Evolutionary conservation across 2,797 vertebrate genomes (phyloP).

Genomic region (Lepilemur septentrionalis): DNA sequence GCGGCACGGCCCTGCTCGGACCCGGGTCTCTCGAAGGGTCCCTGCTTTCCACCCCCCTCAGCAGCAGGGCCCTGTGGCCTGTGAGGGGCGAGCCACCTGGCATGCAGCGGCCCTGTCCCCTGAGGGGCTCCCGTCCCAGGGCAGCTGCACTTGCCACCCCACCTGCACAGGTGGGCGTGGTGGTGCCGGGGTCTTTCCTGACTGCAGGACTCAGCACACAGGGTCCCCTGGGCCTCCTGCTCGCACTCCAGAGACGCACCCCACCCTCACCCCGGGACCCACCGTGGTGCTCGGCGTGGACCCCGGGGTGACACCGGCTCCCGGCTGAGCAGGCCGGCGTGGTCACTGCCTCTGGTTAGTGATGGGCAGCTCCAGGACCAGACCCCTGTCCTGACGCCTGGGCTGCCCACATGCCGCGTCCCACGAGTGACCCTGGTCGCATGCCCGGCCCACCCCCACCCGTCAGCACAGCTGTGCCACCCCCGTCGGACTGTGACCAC

Average conservation of each 20-base stretch:
- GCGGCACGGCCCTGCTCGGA: rapidly evolving
- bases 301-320: background rate
- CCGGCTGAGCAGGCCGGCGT: background rate
- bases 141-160: background rate
- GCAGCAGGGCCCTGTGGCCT: background rate
- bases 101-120: background rate
- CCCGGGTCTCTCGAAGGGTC: background rate
- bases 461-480: rapidly evolving
- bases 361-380: background rate
- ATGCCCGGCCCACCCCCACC: background rate
- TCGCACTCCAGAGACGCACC: background rate
- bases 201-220: background rate
- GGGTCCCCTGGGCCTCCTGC: background rate
- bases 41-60: background rate
- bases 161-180: background rate
- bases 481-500: background rate
- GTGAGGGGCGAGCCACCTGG: background rate
- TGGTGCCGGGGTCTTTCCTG: background rate
- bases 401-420: background rate
- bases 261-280: background rate
- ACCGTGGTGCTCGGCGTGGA: background rate
- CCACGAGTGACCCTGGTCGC: background rate
- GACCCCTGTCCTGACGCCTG: background rate
- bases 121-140: rapidly evolving
- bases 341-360: background rate